Percentiles rank a stretch among this genome's conserved stretches.
Conservation (phyloP, 2,797 vertebrate species). For the Mormyrus proboscirostris region DNA sequence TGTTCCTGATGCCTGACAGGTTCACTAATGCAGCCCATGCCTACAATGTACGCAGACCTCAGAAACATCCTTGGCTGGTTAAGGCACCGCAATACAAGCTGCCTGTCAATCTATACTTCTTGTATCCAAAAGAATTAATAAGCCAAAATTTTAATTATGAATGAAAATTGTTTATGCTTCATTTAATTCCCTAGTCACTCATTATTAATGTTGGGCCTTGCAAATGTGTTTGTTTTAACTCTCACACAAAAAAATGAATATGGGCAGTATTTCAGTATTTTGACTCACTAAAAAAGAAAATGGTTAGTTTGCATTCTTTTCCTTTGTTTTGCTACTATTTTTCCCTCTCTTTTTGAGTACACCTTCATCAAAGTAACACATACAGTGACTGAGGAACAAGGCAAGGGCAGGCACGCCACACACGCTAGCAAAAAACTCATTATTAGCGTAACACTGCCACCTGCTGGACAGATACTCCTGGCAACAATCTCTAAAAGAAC, state of each 20-base stretch:
- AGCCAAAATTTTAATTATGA: not conserved
- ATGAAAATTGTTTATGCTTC: not conserved
- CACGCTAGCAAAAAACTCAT: not conserved
- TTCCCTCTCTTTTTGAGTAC: not conserved
- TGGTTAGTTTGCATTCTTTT: not conserved
- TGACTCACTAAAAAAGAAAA: not conserved
- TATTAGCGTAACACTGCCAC: not conserved
- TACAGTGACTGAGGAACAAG: not conserved
- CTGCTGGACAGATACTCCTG: not conserved
- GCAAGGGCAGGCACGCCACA: not conserved
- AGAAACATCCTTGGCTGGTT: not conserved
- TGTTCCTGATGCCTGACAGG: not conserved
- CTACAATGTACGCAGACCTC: not conserved
- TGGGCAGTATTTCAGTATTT: not conserved
- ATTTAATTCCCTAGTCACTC: not conserved
- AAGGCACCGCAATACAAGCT: not conserved
- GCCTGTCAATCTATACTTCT: not conserved
- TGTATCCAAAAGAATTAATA: not conserved
- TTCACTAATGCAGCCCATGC: not conserved
- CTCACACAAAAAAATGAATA: not conserved
- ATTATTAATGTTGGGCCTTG: not conserved
- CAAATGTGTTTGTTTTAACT: not conserved
- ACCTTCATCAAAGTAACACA: not conserved
- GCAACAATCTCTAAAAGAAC: not conserved
- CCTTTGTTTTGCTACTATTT: not conserved